A percentile compares a stretch with the other conserved stretches of the same genome.
Conservation (phyloP, 2,113 vertebrate genomes). For the Prochilodus magdalenae region DNA sequence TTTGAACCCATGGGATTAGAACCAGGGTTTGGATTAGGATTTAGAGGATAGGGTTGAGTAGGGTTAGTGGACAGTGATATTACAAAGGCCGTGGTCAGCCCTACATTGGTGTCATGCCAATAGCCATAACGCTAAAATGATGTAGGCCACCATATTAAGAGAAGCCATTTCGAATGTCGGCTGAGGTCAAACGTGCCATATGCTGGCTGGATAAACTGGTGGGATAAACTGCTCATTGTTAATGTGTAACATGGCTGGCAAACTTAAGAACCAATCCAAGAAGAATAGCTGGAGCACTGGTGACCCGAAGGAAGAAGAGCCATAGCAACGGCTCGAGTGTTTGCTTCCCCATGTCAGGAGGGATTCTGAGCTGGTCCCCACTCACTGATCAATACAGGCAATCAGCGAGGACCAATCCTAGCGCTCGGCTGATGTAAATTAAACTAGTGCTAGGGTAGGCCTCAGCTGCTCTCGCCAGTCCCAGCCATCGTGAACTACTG, state of each 20-base stretch:
- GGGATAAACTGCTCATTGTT: background rate
- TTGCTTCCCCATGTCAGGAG: too few relatives aligned
- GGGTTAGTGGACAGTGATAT: too few relatives aligned
- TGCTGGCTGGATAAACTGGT: background rate
- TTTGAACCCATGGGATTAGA: too few relatives aligned
- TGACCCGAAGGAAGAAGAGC: background rate
- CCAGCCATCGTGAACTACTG: background rate
- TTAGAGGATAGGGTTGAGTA: too few relatives aligned
- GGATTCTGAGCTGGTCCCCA: background rate
- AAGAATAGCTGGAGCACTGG: background rate
- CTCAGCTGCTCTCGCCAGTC: background rate
- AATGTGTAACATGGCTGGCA: background rate
- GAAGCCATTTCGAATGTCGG: background rate
- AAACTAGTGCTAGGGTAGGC: background rate
- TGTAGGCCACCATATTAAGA: too few relatives aligned
- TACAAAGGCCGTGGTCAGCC: too few relatives aligned
- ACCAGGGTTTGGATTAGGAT: too few relatives aligned
- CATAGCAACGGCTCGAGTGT: constrained; percentile 5
- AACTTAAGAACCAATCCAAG: background rate
- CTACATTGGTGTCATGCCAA: too few relatives aligned
- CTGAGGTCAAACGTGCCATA: background rate
- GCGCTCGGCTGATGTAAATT: background rate
- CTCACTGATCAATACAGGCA: background rate
- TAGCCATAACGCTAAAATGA: too few relatives aligned
- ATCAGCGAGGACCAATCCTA: background rate